Percentiles rank a stretch among this genome's conserved stretches.
phyloP scores from a whole-genome alignment of 2,797 vertebrate genomes.

The Etheostoma perlongum region DNA sequence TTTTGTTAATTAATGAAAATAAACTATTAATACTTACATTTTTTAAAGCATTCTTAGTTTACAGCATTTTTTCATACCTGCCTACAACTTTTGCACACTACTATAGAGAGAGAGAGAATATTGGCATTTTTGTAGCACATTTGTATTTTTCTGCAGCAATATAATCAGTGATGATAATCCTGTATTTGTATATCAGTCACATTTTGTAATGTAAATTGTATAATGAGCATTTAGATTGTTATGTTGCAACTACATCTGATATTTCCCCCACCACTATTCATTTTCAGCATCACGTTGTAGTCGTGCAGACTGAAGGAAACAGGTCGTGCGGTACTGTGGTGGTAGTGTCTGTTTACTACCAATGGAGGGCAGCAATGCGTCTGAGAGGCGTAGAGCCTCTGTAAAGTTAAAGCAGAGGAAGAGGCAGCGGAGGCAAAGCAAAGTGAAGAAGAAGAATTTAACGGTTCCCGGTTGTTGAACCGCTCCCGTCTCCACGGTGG shows the following conservation, averaged over 20 bases:
- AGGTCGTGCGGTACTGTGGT: no score
- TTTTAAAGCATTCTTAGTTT: no score
- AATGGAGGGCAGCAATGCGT: slow-evolving; percentile 38
- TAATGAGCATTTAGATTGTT: neutral
- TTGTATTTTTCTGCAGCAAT: neutral
- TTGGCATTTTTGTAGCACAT: neutral
- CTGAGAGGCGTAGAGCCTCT: neutral
- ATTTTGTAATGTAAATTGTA: neutral
- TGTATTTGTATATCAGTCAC: neutral
- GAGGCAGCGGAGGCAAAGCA: neutral
- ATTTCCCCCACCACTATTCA: neutral
- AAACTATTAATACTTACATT: no score
- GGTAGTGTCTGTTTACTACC: slow-evolving; percentile 6
- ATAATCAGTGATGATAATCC: neutral
- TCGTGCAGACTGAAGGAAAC: no score
- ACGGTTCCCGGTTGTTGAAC: slow-evolving; percentile 80
- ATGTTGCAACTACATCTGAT: neutral
- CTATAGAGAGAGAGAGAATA: no score
- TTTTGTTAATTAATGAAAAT: no score
- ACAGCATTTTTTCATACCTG: no score
- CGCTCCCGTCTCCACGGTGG: slow-evolving; percentile 48
- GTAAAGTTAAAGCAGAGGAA: slow-evolving; percentile 24
- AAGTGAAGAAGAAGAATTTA: slow-evolving; percentile 79
- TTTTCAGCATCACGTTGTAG: no score
- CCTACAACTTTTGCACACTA: no score